Conservation (phyloP, 2,888 invertebrate genomes). For the Thecophora atra region DNA sequence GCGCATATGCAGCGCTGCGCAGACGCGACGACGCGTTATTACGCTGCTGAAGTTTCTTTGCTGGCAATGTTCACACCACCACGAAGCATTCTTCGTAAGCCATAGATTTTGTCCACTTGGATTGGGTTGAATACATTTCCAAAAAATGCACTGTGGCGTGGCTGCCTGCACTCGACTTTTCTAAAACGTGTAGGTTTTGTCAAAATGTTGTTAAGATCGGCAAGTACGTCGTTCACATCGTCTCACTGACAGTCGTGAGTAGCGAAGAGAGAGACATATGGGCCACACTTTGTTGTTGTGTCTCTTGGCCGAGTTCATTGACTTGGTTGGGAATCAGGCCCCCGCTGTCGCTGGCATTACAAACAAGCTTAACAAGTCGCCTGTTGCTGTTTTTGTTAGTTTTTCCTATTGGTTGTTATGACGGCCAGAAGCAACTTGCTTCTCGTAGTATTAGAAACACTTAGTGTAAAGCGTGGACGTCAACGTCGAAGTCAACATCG, state of each 20-base stretch:
- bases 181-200: conserved; percentile 16
- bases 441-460: conserved; percentile 6
- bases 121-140: conserved; percentile 40
- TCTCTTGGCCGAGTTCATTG: conserved; percentile 38
- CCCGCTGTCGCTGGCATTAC: conserved; percentile 20
- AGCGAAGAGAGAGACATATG: conserved; percentile 11
- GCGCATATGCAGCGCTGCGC: conserved; percentile 25
- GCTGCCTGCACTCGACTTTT: neutral
- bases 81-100: neutral
- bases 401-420: neutral
- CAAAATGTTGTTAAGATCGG: neutral
- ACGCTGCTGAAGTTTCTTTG: conserved; percentile 1
- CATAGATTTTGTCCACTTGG: conserved; percentile 4
- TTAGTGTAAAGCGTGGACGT: conserved; percentile 6
- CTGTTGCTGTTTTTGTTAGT: conserved; percentile 1
- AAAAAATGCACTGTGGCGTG: conserved; percentile 16
- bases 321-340: conserved; percentile 39
- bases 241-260: conserved; percentile 5
- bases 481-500: neutral
- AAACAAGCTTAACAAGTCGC: conserved; percentile 3
- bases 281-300: conserved; percentile 30
- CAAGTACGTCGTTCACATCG: neutral
- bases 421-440: neutral
- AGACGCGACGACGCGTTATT: neutral
- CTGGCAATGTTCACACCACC: conserved; percentile 7